Evolutionary conservation across 2,888 invertebrate genomes (phyloP), one percentile per base, ranked within the genome.

Genomic region (Lasioglossum pauxillum): DNA sequence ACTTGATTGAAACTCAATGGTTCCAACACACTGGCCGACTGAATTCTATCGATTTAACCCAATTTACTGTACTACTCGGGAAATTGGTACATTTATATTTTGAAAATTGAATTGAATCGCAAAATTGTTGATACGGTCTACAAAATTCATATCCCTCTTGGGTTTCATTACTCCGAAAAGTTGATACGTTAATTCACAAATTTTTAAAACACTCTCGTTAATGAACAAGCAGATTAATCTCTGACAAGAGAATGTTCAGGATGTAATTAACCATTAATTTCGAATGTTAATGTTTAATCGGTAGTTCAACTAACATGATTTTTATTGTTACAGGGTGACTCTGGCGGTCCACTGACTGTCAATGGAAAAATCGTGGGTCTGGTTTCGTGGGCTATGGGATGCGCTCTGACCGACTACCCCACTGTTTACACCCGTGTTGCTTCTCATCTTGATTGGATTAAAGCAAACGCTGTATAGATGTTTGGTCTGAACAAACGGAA

Each of bases 331-430:
- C 80, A 94, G 94, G 94, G 93, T 85, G 94, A 94, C 80, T 93
- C 94, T 35, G 94, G 94, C 81, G 94, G 94, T 78, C 94, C 94
- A 71, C 86, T 94, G 87, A 93, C 91, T 35, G 90, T 94, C n/a
- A 78, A 90, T 0, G 92, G 91, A 64, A 92, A 89, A 84, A 92
- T 94, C 72, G 80, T 89, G n/a, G 94, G 94, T 80, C 84, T 94
- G 7, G 93, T 93, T n/a, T 94, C 94, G 23, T 94, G 93, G 92
- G 90, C 92, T 19, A 88, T 82, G 38, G 93, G 92, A n/a, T 94
- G 94, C 76, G 93, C 93, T 19, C 82, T 81, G 7, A 86, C 83
- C 5, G 76, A 83, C 31, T 93, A 92, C 60, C 94, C 94, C 5
- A 92, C 93, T n/a, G 93, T 94, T 49, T 94, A 91, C 84, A 94